Percentiles rank a stretch among this genome's conserved stretches.
Evolutionary conservation across 2,888 invertebrate genomes (phyloP).

Genomic region (Lasioglossum leucozonium): DNA sequence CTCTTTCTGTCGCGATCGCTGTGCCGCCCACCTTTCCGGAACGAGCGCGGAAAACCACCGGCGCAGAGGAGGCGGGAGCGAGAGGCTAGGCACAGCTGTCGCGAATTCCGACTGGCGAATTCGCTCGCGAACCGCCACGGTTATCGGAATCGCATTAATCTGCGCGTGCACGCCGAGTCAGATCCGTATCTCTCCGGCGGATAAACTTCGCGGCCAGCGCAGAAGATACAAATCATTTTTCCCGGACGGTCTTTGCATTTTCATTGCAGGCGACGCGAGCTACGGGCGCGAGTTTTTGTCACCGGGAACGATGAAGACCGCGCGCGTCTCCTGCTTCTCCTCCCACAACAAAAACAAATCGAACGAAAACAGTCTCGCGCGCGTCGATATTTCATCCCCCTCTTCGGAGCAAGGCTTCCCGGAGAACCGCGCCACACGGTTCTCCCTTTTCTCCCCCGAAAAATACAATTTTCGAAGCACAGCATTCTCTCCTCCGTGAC

Average conservation of each 20-base stretch:
- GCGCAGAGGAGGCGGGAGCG: neutral
- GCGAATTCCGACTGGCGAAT: conserved; percentile 28
- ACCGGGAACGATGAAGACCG: neutral
- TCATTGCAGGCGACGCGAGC: conserved; percentile 20
- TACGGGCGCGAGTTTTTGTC: neutral
- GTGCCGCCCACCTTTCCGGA: neutral
- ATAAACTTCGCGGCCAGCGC: conserved; percentile 29
- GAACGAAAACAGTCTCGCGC: conserved; percentile 3
- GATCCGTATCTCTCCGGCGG: conserved; percentile 37
- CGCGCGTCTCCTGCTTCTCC: neutral
- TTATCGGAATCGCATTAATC: conserved; percentile 67
- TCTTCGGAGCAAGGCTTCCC: neutral
- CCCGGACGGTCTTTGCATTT: conserved; percentile 27
- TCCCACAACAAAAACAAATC: neutral
- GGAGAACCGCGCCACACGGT: neutral
- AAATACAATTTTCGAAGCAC: neutral
- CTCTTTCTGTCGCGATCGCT: neutral
- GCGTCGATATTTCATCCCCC: conserved; percentile 17
- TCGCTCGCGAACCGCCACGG: conserved; percentile 39
- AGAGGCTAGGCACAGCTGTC: conserved; percentile 41
- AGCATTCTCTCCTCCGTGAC: too few species aligned
- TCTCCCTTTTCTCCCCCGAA: neutral
- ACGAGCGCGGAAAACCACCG: neutral
- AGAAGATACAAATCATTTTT: conserved; percentile 39
- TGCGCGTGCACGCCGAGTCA: neutral